Evolutionary conservation across 1,140 invertebrate species (phyloP).

Genomic region (Trachelipus rathkii): DNA sequence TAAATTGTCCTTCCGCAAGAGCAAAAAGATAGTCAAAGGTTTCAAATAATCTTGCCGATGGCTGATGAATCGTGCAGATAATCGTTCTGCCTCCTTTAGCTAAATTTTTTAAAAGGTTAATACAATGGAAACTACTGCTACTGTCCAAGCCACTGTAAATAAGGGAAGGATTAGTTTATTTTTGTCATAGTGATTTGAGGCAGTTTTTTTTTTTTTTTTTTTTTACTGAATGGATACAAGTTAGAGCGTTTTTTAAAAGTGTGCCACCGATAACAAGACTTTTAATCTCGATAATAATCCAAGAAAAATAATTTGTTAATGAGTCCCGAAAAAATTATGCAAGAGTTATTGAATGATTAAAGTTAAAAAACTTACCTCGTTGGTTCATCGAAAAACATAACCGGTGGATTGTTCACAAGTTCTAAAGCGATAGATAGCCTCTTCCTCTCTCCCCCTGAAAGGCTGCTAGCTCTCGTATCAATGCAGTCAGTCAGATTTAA

Average conservation of each 20-base stretch:
- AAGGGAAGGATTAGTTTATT: not conserved
- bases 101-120: slow-evolving; percentile 68
- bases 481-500: slow-evolving; percentile 70
- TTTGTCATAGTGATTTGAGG: no score
- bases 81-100: slow-evolving; percentile 85
- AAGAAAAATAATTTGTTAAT: no score
- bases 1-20: slow-evolving; percentile 82
- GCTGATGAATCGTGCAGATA: slow-evolving; percentile 95
- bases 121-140: slow-evolving; percentile 74
- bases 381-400: slow-evolving; percentile 96
- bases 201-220: no score
- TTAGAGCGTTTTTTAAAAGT: no score
- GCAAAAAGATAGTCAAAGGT: slow-evolving; percentile 90
- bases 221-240: no score
- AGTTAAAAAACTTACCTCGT: slow-evolving; percentile 69
- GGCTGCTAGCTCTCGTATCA: slow-evolving; percentile 69
- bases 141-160: slow-evolving; percentile 75
- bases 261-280: no score
- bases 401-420: slow-evolving; percentile 89
- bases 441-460: slow-evolving; percentile 91
- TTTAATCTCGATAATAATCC: no score
- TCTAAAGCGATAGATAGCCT: slow-evolving; percentile 90
- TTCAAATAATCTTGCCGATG: slow-evolving; percentile 88
- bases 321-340: no score
- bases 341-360: no score